A percentile compares a stretch with the other conserved stretches of the same genome.
Conservation (phyloP, 2,113 vertebrate species). For the Dolichotis patagonum region DNA sequence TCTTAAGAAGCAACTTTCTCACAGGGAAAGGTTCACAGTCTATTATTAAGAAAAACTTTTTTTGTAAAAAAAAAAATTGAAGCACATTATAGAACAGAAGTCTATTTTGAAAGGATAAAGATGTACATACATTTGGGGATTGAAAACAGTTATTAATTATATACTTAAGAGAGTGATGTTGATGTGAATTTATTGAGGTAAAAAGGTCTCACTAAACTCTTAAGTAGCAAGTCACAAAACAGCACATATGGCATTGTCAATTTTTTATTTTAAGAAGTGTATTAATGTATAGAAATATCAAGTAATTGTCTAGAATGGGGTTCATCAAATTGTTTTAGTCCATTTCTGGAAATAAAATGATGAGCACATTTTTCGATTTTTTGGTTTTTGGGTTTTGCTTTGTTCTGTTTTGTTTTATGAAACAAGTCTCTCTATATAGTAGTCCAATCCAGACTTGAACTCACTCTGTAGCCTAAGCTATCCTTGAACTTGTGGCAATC, state of each 20-base stretch:
- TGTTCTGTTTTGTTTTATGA: not conserved
- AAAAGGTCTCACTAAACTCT: not conserved
- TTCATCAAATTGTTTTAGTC: not conserved
- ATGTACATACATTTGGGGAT: not conserved
- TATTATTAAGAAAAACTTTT: slow-evolving; percentile 7
- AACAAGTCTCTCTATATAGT: not conserved
- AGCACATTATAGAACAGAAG: not conserved
- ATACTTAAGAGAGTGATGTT: not conserved
- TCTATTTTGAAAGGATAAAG: slow-evolving; percentile 51
- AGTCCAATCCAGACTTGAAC: not conserved
- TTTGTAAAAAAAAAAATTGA: not conserved
- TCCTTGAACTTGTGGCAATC: not conserved
- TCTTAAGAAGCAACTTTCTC: slow-evolving; percentile 59
- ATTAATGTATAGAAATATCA: not conserved
- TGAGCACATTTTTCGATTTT: not conserved
- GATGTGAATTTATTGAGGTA: not conserved
- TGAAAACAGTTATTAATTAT: not conserved
- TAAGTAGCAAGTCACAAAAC: not conserved
- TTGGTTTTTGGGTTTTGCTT: not conserved
- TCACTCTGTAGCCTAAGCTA: not conserved
- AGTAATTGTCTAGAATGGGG: not conserved
- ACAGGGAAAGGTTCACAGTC: slow-evolving; percentile 1
- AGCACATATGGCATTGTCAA: not conserved
- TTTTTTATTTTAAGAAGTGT: not conserved
- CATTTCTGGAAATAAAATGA: not conserved